Evolutionary conservation across 1,140 invertebrate genomes (phyloP), one percentile per base, ranked within the genome.

Genomic region (Bombus sibiricus): DNA sequence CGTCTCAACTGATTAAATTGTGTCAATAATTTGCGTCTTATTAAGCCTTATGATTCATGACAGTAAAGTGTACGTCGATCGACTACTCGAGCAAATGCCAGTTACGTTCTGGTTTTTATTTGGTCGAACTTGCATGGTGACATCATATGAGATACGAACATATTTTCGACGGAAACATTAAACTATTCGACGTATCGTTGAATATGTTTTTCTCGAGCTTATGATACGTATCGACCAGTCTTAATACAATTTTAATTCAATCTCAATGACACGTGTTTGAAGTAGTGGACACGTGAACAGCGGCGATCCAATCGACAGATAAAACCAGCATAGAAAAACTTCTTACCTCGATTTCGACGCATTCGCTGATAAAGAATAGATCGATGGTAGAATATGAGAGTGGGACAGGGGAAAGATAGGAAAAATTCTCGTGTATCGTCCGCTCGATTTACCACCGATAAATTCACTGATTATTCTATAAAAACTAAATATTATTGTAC

Each of bases 401-500:
- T 28, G 37, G 39, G 41, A n/a, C 22, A 2, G 32, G 0, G 9
- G 3, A 5, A 18, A 18, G 5, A 5, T 39, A 22, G 34, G 18
- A 84, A 84, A 78, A 78, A 79, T 68, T 66, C 37, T 8, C 37
- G 34, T 43, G 37, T 57, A 78, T 77, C 73, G 74, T 3, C 47
- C 25, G 34, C 32, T 59, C 37, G 76, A 37, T 64, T 64, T 18
- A 25, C 15, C 68, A 28, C 1, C 68, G 83, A 85, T 80, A 85
- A 85, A 62, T 32, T 57, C 28, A 32, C 57, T 72, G 83, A 85
- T 85, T 73, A 72, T 80, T 71, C 41, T 57, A 41, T 39, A 85
- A 85, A 85, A 72, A 80, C 83, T 85, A 85, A 85, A 85, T 85
- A 85, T 85, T 85, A 85, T 85, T 85, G 83, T 85, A 85, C 71